Percentiles rank a stretch among this genome's conserved stretches.
phyloP scores from a whole-genome alignment of 2,888 invertebrate genomes.

The Uropetala carovei region DNA sequence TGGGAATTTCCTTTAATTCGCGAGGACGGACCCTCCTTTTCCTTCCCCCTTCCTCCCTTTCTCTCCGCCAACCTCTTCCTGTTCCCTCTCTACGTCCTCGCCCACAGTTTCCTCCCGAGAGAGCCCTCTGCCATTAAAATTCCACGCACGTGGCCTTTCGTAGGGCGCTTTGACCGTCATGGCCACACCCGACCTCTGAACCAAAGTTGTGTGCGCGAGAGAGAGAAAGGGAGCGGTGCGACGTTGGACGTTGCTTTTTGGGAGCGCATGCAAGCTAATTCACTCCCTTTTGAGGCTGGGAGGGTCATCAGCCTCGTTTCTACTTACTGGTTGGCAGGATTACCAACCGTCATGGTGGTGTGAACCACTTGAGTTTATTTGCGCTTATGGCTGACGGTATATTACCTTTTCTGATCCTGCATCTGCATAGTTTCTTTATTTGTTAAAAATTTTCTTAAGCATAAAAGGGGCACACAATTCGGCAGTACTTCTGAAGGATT shows the following conservation, averaged over 20 bases:
- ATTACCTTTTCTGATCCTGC: too few relatives aligned
- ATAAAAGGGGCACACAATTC: too few relatives aligned
- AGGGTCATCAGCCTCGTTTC: not conserved
- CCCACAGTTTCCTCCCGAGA: constrained; percentile 8
- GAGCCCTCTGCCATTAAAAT: constrained; percentile 46
- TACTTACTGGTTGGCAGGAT: not conserved
- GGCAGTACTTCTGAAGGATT: too few relatives aligned
- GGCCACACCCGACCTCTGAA: constrained; percentile 45
- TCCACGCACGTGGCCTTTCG: constrained; percentile 55
- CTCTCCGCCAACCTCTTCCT: not conserved
- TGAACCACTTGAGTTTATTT: not conserved
- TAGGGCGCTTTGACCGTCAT: constrained; percentile 28
- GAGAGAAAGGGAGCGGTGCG: not conserved
- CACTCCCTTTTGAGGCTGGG: not conserved
- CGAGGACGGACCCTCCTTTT: constrained; percentile 18
- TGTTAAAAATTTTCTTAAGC: too few relatives aligned
- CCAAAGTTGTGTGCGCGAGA: constrained; percentile 50
- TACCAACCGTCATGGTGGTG: not conserved
- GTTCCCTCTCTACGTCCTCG: not conserved
- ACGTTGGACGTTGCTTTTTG: constrained; percentile 19
- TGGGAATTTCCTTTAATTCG: constrained; percentile 58
- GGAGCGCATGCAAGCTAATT: not conserved
- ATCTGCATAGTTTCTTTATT: too few relatives aligned
- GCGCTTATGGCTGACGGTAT: not conserved
- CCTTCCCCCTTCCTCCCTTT: not conserved